Evolutionary conservation across 2,888 invertebrate genomes (phyloP), one percentile per base, ranked within the genome.

Genomic region (Oscheius myriophilus): DNA sequence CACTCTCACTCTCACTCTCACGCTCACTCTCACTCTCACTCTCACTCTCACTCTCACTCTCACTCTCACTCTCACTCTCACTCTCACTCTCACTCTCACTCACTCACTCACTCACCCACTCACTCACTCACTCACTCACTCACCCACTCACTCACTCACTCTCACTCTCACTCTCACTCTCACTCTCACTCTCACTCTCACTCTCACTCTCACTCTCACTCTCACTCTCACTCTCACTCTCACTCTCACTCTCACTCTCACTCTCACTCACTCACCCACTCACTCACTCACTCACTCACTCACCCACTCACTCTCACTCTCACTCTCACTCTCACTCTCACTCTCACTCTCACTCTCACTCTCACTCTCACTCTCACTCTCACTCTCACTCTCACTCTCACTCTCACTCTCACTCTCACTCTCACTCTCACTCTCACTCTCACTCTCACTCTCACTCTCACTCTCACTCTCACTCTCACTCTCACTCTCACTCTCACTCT

Each of bases 241-340:
- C 46, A 7, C 46, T 46, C 46, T 46, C 46, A 2, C 3, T n/a
- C n/a, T n/a, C n/a, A n/a, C n/a, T n/a, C n/a, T n/a, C n/a, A n/a
- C n/a, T n/a, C n/a, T n/a, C n/a, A n/a, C n/a, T 18, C 43, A 21
- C 54, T 54, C 55, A 65, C n/a, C n/a, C n/a, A 18, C 46, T 11
- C 12, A 7, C 46, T 46, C n/a, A n/a, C 46, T 46, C 46, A 7
- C 46, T 46, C 46, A 18, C 46, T 46, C n/a, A n/a, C 46, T 7
- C 46, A 18, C 46, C 2, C 46, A 46, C 18, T 7, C 12, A 7
- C 46, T 46, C 46, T 46, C 46, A 7, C 46, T 46, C 46, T 46
- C 46, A 7, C n/a, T n/a, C 46, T 46, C 46, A 2, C 3, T n/a
- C n/a, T n/a, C n/a, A n/a, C n/a, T n/a, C n/a, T n/a, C n/a, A n/a